Percentiles rank a stretch among this genome's conserved stretches.
These are phyloP conservation scores for Tylochromis polylepis DNA, from an alignment of 2,113 vertebrate genomes.

Conservation along the genomic window DNA sequence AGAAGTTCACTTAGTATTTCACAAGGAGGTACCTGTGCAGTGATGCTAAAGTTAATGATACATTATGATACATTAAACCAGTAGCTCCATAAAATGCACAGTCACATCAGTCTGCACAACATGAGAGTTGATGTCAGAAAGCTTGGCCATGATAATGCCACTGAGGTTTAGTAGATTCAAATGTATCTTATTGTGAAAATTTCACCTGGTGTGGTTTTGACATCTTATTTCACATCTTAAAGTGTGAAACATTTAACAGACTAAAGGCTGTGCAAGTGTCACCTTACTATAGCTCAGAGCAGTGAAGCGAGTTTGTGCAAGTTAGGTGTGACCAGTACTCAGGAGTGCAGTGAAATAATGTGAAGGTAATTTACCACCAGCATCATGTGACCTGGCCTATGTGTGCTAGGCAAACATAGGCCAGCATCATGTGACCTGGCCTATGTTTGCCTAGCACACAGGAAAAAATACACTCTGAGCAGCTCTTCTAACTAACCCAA, in stretches of 20 bases:
- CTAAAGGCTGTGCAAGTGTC: rapidly evolving
- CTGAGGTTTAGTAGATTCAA: neutral
- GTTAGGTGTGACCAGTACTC: rapidly evolving
- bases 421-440: neutral
- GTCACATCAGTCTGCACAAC: too few relatives aligned
- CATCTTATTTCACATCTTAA: neutral
- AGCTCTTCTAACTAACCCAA: neutral
- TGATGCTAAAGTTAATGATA: neutral
- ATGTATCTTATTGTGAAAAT: neutral
- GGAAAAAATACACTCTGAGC: neutral
- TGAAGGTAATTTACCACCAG: neutral
- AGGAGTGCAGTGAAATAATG: neutral
- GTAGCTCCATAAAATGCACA: neutral
- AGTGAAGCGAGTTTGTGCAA: neutral
- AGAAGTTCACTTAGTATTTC: neutral
- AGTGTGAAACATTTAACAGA: neutral
- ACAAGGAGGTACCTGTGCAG: rapidly evolving
- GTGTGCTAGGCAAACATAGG: too few relatives aligned
- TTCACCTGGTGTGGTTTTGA: neutral
- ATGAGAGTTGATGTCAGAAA: neutral
- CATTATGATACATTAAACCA: neutral
- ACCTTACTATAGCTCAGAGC: neutral
- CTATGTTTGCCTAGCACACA: neutral
- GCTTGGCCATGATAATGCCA: neutral
- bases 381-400: neutral